These are phyloP conservation scores for Phoebastria nigripes DNA, from an alignment of 2,797 vertebrate species.

Conservation along the genomic window DNA sequence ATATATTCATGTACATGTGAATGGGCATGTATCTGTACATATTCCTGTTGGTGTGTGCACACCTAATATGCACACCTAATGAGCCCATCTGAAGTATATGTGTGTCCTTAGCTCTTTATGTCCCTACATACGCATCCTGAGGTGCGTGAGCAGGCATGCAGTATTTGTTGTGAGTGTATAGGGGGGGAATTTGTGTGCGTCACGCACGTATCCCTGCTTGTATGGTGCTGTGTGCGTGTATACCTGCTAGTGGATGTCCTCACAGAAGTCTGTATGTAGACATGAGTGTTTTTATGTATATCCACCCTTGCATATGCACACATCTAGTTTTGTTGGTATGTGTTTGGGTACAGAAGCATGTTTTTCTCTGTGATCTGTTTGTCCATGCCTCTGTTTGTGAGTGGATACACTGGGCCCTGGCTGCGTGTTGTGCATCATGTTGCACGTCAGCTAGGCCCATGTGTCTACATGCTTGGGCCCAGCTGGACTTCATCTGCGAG, in stretches of 20 bases:
- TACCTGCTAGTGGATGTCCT: neutral
- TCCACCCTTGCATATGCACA: neutral
- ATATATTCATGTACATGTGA: accelerated
- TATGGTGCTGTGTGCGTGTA: neutral
- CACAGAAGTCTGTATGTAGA: neutral
- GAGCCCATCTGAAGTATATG: neutral
- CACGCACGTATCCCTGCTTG: neutral
- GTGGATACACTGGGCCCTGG: neutral
- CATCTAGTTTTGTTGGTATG: neutral
- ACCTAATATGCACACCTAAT: neutral
- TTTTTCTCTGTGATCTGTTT: neutral
- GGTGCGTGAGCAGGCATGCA: neutral
- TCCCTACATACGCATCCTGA: accelerated
- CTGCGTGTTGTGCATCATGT: neutral
- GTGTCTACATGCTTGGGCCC: neutral
- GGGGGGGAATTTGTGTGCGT: neutral
- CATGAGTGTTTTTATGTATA: neutral
- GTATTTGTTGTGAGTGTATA: neutral
- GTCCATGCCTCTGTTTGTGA: neutral
- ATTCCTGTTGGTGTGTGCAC: neutral
- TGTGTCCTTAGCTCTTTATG: neutral
- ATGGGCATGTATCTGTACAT: accelerated
- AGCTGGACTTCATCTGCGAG: neutral
- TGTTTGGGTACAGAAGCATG: neutral
- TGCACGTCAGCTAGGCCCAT: accelerated